A percentile compares a stretch with the other conserved stretches of the same genome.
These are phyloP conservation scores for Clitarchus hookeri DNA, from an alignment of 2,888 invertebrate species.

Conservation along the genomic window DNA sequence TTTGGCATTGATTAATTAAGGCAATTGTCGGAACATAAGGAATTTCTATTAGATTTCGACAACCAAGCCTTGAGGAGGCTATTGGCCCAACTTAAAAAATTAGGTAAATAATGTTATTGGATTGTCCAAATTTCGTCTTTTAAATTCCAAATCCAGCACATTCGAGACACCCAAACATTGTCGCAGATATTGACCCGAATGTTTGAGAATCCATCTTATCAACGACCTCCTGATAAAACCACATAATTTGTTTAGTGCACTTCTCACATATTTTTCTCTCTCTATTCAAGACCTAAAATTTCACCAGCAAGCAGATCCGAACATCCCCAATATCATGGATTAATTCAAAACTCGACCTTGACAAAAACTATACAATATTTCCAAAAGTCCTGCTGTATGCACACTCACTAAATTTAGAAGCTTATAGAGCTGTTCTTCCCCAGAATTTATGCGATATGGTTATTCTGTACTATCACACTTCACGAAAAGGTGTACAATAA, in stretches of 20 bases:
- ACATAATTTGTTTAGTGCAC: neutral
- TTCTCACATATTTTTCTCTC: neutral
- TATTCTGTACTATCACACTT: conserved; percentile 1
- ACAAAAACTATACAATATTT: neutral
- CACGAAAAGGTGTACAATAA: neutral
- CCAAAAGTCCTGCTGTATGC: neutral
- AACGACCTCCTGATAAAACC: neutral
- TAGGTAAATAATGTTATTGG: neutral
- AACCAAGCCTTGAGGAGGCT: neutral
- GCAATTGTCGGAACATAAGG: neutral
- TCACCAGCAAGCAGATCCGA: neutral
- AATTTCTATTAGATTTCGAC: too few species aligned
- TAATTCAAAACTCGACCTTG: neutral
- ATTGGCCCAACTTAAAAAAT: neutral
- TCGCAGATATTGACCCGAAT: neutral
- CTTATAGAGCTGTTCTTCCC: neutral
- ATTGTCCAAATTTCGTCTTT: neutral
- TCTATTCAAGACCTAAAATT: neutral
- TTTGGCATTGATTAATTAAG: neutral
- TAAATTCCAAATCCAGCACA: neutral
- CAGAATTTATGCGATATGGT: conserved; percentile 4
- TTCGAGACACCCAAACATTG: neutral
- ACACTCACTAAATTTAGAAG: neutral
- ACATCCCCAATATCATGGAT: neutral
- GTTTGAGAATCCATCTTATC: neutral